A percentile compares a stretch with the other conserved stretches of the same genome.
phyloP scores from a whole-genome alignment of 2,888 invertebrate species.

The Melanargia galathea region DNA sequence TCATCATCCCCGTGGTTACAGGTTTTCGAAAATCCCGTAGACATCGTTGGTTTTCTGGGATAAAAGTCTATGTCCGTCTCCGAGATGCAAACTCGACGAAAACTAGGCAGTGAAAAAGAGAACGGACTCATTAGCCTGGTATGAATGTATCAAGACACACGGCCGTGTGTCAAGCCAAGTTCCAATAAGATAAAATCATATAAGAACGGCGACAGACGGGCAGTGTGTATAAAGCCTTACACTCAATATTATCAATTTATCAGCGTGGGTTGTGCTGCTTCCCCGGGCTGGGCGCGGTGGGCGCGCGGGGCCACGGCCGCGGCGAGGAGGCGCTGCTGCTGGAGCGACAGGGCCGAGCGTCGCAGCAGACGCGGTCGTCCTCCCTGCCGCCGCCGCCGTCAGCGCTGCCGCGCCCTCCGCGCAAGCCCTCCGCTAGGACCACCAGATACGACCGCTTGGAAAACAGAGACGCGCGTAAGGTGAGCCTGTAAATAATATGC shows the following conservation, averaged over 20 bases:
- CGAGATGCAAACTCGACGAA: no score
- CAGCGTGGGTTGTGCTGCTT: slow-evolving; percentile 93
- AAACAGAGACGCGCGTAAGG: slow-evolving; percentile 71
- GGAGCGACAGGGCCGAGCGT: slow-evolving; percentile 89
- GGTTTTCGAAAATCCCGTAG: no score
- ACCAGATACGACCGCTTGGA: slow-evolving; percentile 86
- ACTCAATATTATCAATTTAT: slow-evolving; percentile 64
- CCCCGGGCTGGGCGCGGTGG: slow-evolving; percentile 77
- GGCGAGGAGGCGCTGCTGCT: slow-evolving; percentile 88
- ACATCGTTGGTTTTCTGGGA: no score
- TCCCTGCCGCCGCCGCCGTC: slow-evolving; percentile 87
- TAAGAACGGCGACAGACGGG: no score
- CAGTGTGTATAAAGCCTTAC: neutral
- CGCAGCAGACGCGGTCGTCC: slow-evolving; percentile 87
- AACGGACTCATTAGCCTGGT: no score
- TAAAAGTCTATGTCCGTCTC: no score
- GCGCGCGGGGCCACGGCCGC: slow-evolving; percentile 74
- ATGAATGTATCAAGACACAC: no score
- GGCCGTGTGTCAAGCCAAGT: no score
- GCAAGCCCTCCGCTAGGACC: slow-evolving; percentile 81
- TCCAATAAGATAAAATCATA: no score
- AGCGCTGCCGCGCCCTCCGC: slow-evolving; percentile 86
- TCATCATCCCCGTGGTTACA: no score
- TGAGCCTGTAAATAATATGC: slow-evolving; percentile 38
- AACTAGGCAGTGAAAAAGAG: no score